Base-by-base conservation (phyloP, 2,888 invertebrate species). In the Tuberolachnus salignus region DNA sequence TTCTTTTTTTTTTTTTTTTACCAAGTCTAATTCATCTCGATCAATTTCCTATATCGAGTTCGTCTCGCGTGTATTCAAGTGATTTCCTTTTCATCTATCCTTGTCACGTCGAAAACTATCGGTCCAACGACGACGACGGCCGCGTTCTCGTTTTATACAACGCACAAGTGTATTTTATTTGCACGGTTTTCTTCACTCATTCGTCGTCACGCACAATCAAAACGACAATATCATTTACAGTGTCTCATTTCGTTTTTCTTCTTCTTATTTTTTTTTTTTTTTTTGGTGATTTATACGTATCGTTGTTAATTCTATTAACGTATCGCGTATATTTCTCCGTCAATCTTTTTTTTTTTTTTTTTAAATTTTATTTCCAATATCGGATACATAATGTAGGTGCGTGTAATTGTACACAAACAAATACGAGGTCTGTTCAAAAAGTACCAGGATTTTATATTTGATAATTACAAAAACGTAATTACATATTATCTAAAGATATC, bases 41-140 rank as follows among this genome's bases (percentile, higher is more conserved):
- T 69, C 69, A 69, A 69, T 69, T 55, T 55, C 42, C 42, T 55
- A 55, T 69, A 34, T 34, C 34, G 34, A 53, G 69, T 69, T 55
- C 10, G 34, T 55, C 42, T 55, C 21, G 69, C 44, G 44, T 21
- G 44, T 57, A 70, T 46, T 13, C 13, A 26, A 57, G 11, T 3
- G 64, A 46, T 66, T 66, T 66, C 16, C 49, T 3, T 23, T 66
- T 49, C 66, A 66, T 66, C 49, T 49, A 66, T 66, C 66, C 10
- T 66, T 66, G 66, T 66, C 64, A 46, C 21, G 23, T 21, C 14
- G 11, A 16, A 49, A 46, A 64, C 21, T 64, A 23, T 57, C 21
- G 1, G 13, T 11, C 26, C 55, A 19, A 67, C 67, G 21, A 51
- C 11, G n/a, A 34, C 34, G 67, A 67, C 67, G 21, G 34, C 11